Evolutionary conservation across 2,888 invertebrate genomes (phyloP), one percentile per base, ranked within the genome.

Genomic region (Drosophila sordidula): DNA sequence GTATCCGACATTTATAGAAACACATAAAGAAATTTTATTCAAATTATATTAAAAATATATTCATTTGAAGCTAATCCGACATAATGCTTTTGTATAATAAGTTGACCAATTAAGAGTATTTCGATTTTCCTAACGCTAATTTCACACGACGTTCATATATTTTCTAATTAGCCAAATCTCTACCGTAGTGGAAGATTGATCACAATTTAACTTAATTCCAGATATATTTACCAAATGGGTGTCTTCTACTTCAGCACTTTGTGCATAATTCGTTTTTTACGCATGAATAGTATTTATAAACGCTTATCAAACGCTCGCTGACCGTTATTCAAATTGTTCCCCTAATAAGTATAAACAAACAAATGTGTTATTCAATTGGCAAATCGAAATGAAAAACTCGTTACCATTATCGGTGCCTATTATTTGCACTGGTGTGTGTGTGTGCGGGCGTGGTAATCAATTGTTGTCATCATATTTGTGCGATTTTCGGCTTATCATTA

Each of bases 401-500:
- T 57, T 72, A 36, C 18, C 25, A 68, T 72, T 68, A 68, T 69
- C 47, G 50, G 34, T 46, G 26, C 18, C 54, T 16, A 54, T 45
- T 71, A 62, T 71, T 62, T 64, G 12, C 26, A 67, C 25, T 32
- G 14, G 14, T 54, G 47, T 36, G 55, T 22, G 68, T 38, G 32
- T 18, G 11, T 58, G 47, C 36, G 52, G 75, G 75, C 64, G 68
- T 68, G 69, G 63, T 68, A 68, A 78, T 61, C 68, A 47, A 75
- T 87, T 77, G 74, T 80, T 84, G 75, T 68, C 72, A 69, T 69
- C 84, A 67, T 75, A 71, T 64, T 71, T 75, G 59, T 65, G 50
- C 72, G 68, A 85, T 84, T 89, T 76, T 75, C 66, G 73, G 79
- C 78, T 80, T 89, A 81, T 75, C 75, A 69, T 85, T 87, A 85